Evolutionary conservation across 2,113 vertebrate species (phyloP), one percentile per base, ranked within the genome.

Genomic region (Andinoacara biseriatus): DNA sequence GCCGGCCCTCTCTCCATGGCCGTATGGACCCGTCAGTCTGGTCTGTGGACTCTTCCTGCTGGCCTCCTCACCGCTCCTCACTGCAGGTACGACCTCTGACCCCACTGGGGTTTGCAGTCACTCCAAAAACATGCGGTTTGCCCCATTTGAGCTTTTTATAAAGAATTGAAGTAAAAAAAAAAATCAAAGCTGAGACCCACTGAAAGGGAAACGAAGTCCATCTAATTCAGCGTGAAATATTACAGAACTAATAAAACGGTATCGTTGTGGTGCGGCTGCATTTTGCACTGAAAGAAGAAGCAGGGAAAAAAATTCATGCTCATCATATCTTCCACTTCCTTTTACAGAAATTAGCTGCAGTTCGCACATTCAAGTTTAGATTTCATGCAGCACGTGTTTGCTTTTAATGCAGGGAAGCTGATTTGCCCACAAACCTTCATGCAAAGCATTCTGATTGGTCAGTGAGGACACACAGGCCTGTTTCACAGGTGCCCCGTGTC

Each of bases 41-140:
- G 75, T 87, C 56, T 92, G 89, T 74, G 87, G 88, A 61, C 31
- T 95, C 43, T 35, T 81, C 74, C 81, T 96, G 10, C 67, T 95
- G 88, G 86, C 85, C 14, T 74, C 77, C 74, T 79, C 93, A 1
- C 92, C 87, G 59, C 88, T 81, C 57, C 67, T 92, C 78, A 38
- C 89, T 22, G 75, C 93, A 94, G 95, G 95, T 96, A 92, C 5
- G 24, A 49, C 61, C 56, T 59, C 61, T 58, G 56, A 40, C 22
- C 67, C 17, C n/a, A 7, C 49, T 59, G 2, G 10, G 31, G 11
- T 40, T 43, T 6, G 33, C 43, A 17, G 11, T 52, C 10, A 0
- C 46, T 72, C 31, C 31, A 4, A 52, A 31, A 52, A 52, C 46
- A 2, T 0, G 10, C 26, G 20, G 43, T 49, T 14, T 52, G 29